A percentile compares a stretch with the other conserved stretches of the same genome.
These are phyloP conservation scores for Euplexia lucipara DNA, from an alignment of 2,888 invertebrate genomes.

Conservation along the genomic window DNA sequence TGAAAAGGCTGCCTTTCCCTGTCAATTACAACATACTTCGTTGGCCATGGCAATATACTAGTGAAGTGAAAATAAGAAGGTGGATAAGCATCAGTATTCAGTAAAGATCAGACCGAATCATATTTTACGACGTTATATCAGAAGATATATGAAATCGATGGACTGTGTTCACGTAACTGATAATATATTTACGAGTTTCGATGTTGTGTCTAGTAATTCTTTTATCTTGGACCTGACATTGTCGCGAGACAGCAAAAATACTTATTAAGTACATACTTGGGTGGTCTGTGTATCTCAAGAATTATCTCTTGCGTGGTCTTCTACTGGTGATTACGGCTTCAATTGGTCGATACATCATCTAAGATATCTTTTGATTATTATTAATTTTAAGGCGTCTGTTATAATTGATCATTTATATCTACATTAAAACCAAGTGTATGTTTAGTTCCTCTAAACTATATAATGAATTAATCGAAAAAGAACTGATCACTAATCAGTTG, in stretches of 20 bases:
- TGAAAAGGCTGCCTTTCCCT: neutral
- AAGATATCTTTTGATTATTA: conserved; percentile 1
- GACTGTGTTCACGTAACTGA: conserved; percentile 38
- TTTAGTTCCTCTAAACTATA: too few species aligned
- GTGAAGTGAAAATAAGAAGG: conserved; percentile 14
- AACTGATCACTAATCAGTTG: too few species aligned
- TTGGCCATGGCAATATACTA: neutral
- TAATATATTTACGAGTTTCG: conserved; percentile 48
- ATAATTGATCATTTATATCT: too few species aligned
- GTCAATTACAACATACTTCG: conserved; percentile 10
- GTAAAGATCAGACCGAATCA: conserved; percentile 31
- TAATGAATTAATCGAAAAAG: too few species aligned
- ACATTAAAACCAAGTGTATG: neutral
- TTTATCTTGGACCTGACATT: conserved; percentile 43
- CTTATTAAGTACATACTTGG: conserved; percentile 6
- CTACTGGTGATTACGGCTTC: neutral
- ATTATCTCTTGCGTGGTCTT: conserved; percentile 1
- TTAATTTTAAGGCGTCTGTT: conserved; percentile 5
- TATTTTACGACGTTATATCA: conserved; percentile 27
- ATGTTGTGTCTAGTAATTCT: conserved; percentile 47
- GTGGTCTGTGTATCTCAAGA: conserved; percentile 9
- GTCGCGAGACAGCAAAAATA: conserved; percentile 14
- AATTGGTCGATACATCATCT: neutral
- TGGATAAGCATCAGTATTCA: conserved; percentile 19
- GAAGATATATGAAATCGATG: conserved; percentile 22